phyloP scores from a whole-genome alignment of 2,797 vertebrate species.

The Saxicola maurus region DNA sequence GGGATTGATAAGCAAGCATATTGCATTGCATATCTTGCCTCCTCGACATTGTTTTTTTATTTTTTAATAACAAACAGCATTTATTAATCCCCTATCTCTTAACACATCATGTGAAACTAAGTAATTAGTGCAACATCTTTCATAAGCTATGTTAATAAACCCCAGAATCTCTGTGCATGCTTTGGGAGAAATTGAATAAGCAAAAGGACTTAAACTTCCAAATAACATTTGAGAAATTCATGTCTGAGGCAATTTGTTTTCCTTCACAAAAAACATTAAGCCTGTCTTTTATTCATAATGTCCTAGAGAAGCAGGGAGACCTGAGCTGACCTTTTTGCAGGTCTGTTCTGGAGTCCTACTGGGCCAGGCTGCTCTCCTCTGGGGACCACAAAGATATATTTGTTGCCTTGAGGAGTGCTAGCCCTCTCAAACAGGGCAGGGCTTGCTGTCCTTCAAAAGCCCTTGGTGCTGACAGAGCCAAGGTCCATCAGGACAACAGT shows the following conservation, averaged over 20 bases:
- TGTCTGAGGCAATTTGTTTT: background rate
- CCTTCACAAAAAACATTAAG: background rate
- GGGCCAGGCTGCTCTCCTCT: background rate
- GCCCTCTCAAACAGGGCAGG: background rate
- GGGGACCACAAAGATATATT: background rate
- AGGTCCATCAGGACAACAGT: background rate
- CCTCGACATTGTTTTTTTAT: background rate
- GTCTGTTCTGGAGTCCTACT: rapidly evolving
- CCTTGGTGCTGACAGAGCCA: background rate
- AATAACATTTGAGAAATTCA: background rate
- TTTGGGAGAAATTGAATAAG: background rate
- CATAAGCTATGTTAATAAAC: background rate
- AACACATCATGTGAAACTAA: background rate
- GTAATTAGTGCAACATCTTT: slow-evolving; percentile 1
- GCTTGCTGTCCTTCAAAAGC: background rate
- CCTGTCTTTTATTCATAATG: background rate
- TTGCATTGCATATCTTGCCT: background rate
- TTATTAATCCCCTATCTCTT: background rate
- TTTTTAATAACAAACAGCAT: background rate
- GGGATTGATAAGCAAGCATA: background rate
- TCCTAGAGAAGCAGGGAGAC: background rate
- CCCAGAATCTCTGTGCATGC: background rate
- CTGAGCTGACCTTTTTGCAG: background rate
- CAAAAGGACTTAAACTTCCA: background rate
- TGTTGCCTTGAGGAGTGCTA: background rate